Percentiles rank a stretch among this genome's conserved stretches.
These are phyloP conservation scores for Rambutsinella grinnellia DNA, from an alignment of 2,888 invertebrate species.

Conservation along the genomic window DNA sequence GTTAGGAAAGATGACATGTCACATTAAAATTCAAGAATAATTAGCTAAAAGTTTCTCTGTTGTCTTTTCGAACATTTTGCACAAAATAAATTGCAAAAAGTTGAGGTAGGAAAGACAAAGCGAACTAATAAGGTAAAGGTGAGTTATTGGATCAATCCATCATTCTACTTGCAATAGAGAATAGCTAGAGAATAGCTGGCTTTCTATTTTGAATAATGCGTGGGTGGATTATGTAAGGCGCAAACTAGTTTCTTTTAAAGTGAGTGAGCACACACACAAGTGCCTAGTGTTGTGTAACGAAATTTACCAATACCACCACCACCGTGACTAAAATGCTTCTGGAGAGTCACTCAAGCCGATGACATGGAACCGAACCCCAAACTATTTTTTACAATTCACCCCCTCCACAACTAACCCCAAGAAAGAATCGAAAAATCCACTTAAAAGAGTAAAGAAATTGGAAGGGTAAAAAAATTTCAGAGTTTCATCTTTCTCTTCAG, in stretches of 20 bases:
- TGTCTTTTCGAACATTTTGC: no score
- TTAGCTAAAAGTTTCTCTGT: background rate
- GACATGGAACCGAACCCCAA: constrained; percentile 45
- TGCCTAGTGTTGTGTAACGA: background rate
- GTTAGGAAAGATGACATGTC: background rate
- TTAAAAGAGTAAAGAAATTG: background rate
- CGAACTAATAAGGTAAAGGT: constrained; percentile 21
- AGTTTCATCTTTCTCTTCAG: constrained; percentile 27
- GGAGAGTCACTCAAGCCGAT: constrained; percentile 30
- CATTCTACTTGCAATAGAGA: constrained; percentile 6
- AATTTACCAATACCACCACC: background rate
- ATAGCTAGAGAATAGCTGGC: no score
- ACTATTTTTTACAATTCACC: no score
- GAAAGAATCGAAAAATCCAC: background rate
- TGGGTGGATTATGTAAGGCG: constrained; percentile 18
- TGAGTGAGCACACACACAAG: background rate
- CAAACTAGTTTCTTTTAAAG: no score
- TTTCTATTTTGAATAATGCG: no score
- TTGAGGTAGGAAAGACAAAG: no score
- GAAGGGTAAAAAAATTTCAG: constrained; percentile 1
- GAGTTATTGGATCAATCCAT: constrained; percentile 29
- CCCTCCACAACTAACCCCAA: constrained; percentile 26
- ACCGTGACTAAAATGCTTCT: constrained; percentile 29
- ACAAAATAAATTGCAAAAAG: no score
- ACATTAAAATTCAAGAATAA: background rate